phyloP scores from a whole-genome alignment of 2,113 vertebrate genomes.

The Bos indicus region DNA sequence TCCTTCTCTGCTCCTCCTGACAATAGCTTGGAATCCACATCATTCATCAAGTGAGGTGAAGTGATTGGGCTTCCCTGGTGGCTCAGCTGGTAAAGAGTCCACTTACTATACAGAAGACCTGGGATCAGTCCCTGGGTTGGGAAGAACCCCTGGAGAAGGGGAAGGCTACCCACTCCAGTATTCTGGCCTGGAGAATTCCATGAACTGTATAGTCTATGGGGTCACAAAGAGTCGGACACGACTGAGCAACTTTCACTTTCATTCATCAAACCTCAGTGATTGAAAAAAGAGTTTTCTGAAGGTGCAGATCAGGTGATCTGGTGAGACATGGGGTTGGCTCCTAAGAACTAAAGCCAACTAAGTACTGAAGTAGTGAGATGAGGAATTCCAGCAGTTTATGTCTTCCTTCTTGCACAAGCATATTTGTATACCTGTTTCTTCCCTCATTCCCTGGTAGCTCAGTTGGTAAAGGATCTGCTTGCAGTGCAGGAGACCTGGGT shows the following conservation, averaged over 20 bases:
- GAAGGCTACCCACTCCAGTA: no score
- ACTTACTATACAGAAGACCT: no score
- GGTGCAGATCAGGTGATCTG: neutral
- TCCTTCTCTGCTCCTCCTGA: neutral
- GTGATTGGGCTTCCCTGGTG: no score
- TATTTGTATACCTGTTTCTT: neutral
- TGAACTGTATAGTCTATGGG: neutral
- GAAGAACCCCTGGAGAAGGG: no score
- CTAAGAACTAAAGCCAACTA: neutral
- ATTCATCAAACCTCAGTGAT: neutral
- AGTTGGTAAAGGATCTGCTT: no score
- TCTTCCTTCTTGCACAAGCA: neutral
- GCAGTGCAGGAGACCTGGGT: no score
- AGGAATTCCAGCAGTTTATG: neutral
- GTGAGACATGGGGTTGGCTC: neutral
- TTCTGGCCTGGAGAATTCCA: no score
- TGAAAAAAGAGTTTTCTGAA: neutral
- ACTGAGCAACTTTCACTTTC: neutral
- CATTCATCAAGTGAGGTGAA: no score
- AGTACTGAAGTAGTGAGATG: neutral
- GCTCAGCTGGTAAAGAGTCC: no score
- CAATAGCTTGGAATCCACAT: neutral
- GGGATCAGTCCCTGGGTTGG: no score
- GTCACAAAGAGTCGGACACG: neutral
- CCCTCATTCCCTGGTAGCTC: no score